phyloP scores from a whole-genome alignment of 2,113 vertebrate species.

The Anarrhichthys ocellatus region DNA sequence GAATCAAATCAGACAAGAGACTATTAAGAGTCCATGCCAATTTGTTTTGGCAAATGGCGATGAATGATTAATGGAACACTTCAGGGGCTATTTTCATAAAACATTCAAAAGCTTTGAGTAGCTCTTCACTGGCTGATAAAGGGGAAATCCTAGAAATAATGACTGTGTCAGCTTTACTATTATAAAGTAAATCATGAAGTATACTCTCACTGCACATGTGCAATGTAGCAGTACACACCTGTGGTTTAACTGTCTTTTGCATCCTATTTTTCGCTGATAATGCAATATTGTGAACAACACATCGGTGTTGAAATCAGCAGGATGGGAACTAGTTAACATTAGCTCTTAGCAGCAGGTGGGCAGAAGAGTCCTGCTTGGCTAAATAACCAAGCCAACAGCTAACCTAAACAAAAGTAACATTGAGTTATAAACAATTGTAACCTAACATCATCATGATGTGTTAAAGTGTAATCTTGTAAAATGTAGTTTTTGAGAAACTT shows the following conservation, averaged over 20 bases:
- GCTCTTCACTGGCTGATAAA: neutral
- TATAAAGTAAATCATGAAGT: neutral
- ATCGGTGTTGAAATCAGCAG: neutral
- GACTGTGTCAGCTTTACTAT: neutral
- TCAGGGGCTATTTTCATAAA: constrained; percentile 8
- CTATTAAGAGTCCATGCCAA: neutral
- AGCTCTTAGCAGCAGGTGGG: neutral
- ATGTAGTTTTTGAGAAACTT: no score
- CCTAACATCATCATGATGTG: no score
- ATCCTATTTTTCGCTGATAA: neutral
- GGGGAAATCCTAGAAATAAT: constrained; percentile 6
- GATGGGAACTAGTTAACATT: neutral
- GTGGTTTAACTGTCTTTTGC: neutral
- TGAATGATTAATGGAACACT: constrained; percentile 20
- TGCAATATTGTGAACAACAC: neutral
- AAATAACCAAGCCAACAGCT: neutral
- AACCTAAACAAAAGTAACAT: no score
- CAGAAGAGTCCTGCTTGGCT: neutral
- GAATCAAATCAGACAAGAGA: neutral
- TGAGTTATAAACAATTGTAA: no score
- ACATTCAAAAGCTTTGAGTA: neutral
- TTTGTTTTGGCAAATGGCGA: constrained; percentile 8
- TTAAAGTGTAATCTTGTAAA: no score
- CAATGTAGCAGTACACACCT: neutral
- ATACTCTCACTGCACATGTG: neutral